Percentiles rank a stretch among this genome's conserved stretches.
phyloP scores from a whole-genome alignment of 2,797 vertebrate species.

The Schizothorax lantsangensis region DNA sequence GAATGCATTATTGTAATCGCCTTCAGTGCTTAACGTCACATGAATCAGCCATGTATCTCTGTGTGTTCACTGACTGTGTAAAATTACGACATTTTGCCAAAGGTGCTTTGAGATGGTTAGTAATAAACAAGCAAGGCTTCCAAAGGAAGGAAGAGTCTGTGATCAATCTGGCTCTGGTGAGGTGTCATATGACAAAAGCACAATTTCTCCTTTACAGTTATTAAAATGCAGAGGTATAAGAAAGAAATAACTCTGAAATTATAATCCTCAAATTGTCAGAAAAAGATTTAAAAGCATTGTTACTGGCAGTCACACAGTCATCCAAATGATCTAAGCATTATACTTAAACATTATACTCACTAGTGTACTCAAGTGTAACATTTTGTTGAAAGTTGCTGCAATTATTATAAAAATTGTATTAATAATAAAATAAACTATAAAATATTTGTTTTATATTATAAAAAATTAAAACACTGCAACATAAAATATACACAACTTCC shows the following conservation, averaged over 20 bases:
- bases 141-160: background rate
- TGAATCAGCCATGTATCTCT: slow-evolving; percentile 33
- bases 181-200: background rate
- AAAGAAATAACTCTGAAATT: background rate
- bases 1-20: slow-evolving; percentile 29
- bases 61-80: background rate
- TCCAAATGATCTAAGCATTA: background rate
- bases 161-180: background rate
- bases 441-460: background rate
- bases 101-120: background rate
- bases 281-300: background rate
- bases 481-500: background rate
- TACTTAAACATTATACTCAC: too few species aligned
- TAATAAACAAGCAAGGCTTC: slow-evolving; percentile 15
- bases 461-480: background rate
- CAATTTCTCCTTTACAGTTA: background rate
- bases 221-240: background rate
- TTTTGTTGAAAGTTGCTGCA: background rate
- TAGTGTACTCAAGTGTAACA: background rate
- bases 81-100: slow-evolving; percentile 24
- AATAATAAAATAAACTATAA: background rate
- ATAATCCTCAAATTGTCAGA: background rate
- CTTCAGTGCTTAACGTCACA: background rate
- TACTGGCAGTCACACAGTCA: background rate
- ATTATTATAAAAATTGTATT: background rate